A percentile compares a stretch with the other conserved stretches of the same genome.
Conservation (phyloP, 2,113 vertebrate genomes). For the Sporophila hypoxantha region DNA sequence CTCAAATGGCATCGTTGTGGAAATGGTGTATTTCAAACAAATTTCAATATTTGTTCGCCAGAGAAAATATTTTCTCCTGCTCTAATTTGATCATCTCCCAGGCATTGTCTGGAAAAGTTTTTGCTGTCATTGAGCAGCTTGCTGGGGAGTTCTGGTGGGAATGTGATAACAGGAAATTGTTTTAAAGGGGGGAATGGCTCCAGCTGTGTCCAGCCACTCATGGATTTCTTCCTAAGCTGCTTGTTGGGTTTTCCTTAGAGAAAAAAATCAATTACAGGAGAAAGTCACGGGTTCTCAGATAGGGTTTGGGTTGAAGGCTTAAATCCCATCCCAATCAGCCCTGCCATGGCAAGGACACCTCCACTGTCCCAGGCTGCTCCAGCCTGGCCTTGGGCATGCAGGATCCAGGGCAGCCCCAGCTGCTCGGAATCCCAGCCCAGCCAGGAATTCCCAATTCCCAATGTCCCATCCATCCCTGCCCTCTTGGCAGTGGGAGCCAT, state of each 20-base stretch:
- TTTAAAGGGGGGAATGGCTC: neutral
- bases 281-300: neutral
- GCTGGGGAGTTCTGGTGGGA: neutral
- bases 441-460: neutral
- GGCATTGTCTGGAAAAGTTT: conserved; percentile 39
- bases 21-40: conserved; percentile 64
- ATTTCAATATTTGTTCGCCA: conserved; percentile 57
- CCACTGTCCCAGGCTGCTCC: neutral
- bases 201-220: neutral
- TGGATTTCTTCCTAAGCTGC: neutral
- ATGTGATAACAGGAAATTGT: neutral
- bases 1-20: conserved; percentile 57
- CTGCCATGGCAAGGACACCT: neutral
- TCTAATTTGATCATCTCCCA: conserved; percentile 7
- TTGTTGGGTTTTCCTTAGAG: neutral
- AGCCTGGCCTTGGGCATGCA: neutral
- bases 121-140: neutral
- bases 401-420: neutral
- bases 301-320: neutral
- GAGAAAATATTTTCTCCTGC: conserved; percentile 56
- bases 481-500: neutral
- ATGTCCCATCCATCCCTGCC: neutral
- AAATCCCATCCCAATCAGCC: accelerated
- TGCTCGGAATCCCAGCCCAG: too few species aligned
- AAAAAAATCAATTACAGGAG: neutral